A percentile compares a stretch with the other conserved stretches of the same genome.
These are phyloP conservation scores for Cyaniris semiargus DNA, from an alignment of 2,888 invertebrate species.

Conservation along the genomic window DNA sequence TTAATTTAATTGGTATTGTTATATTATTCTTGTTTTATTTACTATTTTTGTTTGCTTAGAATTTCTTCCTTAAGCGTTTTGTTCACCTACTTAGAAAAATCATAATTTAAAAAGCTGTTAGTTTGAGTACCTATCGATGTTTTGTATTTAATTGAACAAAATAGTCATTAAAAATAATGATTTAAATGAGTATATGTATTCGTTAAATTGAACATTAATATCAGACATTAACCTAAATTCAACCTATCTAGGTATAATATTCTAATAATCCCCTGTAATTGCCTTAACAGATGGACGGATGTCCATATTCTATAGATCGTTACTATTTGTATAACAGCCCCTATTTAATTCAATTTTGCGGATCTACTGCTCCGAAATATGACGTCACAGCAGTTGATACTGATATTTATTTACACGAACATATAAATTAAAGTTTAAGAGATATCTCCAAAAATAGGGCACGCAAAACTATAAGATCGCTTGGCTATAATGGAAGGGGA, in stretches of 20 bases:
- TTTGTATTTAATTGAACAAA: not conserved
- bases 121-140: not conserved
- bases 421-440: not conserved
- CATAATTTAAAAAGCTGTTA: not conserved
- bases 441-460: no score
- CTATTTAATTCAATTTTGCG: not conserved
- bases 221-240: not conserved
- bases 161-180: not conserved
- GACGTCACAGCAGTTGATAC: not conserved
- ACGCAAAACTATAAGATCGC: no score
- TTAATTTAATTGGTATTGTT: not conserved
- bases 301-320: not conserved
- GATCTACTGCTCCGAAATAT: not conserved
- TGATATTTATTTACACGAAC: not conserved
- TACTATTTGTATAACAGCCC: not conserved
- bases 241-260: not conserved
- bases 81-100: not conserved
- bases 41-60: not conserved
- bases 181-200: no score
- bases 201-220: not conserved
- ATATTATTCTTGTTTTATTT: not conserved
- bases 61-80: not conserved
- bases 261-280: not conserved
- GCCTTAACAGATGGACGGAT: conserved; percentile 6
- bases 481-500: no score